Evolutionary conservation across 1,140 invertebrate genomes (phyloP), one percentile per base, ranked within the genome.

Genomic region (Pinna nobilis): DNA sequence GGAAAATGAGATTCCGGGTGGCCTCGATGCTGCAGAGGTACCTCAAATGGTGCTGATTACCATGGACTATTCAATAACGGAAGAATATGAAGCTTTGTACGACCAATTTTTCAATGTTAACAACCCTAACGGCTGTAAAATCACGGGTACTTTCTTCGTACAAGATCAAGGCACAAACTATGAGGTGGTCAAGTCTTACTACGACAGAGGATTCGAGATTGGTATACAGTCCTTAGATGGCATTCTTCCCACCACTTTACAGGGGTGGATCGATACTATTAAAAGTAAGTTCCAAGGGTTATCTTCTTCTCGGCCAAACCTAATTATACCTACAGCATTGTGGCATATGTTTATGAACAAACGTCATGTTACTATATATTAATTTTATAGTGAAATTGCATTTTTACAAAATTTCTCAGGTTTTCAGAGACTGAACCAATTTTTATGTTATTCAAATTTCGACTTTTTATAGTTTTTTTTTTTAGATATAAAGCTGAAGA

Each of bases 1-100:
- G 5, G 79, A 78, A 39, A 25, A 35, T 15, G 37, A 15, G 0
- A 66, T 73, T 23, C 76, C 93, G 93, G 60, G 77, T 1, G 68
- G 64, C 2, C 53, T 81, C 0, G 37, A 28, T 6, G 13, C 60
- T 4, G 11, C 69, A 3, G 78, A 97, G 94, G 95, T 97, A 11
- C 96, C 96, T 18, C 96, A 97, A 88, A 97, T 98, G 95, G 94
- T 98, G 72, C 96, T 96, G 0, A 93, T 98, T 51, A 96, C 95
- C 1, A 98, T 98, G 90, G 97, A 97, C 88, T 96, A 96, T 25
- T 95, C 96, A 51, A 93, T 97, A n/a, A 98, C 97, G 86, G 32
- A 55, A 7, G 78, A 68, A 28, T 73, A 73, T 35, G 30, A 32
- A 1, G 68, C 59, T 1, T 30, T 72, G 2, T 80, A 80, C 47